Percentiles rank a stretch among this genome's conserved stretches.
Evolutionary conservation across 1,140 invertebrate genomes (phyloP).

Genomic region (Catajapyx aquilonaris): DNA sequence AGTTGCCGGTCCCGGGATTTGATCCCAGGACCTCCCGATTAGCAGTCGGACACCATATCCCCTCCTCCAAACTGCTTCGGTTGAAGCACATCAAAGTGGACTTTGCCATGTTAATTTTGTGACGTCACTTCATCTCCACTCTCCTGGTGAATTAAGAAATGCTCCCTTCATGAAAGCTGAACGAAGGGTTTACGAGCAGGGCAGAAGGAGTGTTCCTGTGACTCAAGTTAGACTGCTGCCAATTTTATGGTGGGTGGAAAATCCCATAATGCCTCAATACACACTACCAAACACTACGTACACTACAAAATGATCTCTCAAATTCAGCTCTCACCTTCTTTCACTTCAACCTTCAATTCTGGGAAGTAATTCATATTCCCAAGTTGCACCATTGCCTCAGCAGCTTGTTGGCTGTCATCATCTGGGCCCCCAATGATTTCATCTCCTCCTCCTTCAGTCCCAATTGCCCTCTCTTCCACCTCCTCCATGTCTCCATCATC

Average conservation of each 20-base stretch:
- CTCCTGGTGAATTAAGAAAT: no score
- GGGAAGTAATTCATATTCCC: slow-evolving; percentile 35
- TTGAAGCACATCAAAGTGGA: no score
- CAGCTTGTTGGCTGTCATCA: slow-evolving; percentile 57
- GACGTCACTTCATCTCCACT: no score
- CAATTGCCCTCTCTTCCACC: no score
- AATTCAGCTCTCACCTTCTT: slow-evolving; percentile 18
- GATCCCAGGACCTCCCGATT: no score
- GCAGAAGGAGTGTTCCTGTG: neutral
- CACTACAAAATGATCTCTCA: neutral
- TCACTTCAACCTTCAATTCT: slow-evolving; percentile 18
- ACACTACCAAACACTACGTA: neutral
- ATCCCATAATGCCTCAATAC: neutral
- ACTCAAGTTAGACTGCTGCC: neutral
- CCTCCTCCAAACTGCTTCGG: no score
- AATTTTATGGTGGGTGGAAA: neutral
- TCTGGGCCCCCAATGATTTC: slow-evolving; percentile 27
- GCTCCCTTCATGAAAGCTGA: neutral
- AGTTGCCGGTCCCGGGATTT: no score
- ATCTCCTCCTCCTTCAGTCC: no score
- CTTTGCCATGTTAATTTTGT: no score
- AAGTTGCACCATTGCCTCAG: slow-evolving; percentile 66
- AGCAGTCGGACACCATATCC: no score
- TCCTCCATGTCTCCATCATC: no score
- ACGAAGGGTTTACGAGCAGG: neutral